Evolutionary conservation across 92 coral and sea anemone genomes (phyloP), one percentile per base, ranked within the genome.

Genomic region (Scolanthus callimorphus): DNA sequence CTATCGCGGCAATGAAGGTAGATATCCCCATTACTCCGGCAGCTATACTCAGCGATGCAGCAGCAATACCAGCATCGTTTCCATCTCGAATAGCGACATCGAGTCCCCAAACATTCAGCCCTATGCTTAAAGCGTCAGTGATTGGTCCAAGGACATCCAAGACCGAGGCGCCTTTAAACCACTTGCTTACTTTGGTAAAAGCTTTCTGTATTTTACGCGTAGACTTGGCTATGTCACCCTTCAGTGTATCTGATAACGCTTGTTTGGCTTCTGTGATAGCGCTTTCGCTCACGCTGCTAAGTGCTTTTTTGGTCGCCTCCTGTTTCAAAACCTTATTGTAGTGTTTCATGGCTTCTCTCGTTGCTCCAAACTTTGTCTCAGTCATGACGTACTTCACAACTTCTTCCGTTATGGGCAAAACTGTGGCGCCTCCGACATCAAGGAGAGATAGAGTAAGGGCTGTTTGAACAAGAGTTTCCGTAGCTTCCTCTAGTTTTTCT

Each of bases 141-240:
- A 49, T 27, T 1, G 28, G 55, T 17, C 55, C 55, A 49, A 49
- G 55, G n/a, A 20, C 55, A 49, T 49, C 55, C 4, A 49, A n/a
- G 10, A 49, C 21, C 23, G 55, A 49, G 3, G 55, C 25, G 11
- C 23, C 23, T 3, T 17, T 17, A 21, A 49, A 49, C 55, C 55
- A 49, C 11, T 49, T 49, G 25, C 3, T 49, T 11, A 20, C 55
- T 17, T 49, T 49, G 27, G 55, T 20, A 19, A 49, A 48, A 15
- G 54, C 25, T 49, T 21, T 49, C n/a, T n/a, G n/a, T n/a, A n/a
- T n/a, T n/a, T n/a, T n/a, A n/a, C 23, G 24, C 20, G 54, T 11
- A 48, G 25, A 48, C 54, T 48, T 48, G 11, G 13, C 20, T 11
- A 48, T 27, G 54, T 48, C 54, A 11, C 10, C 13, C n/a, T 48